These are phyloP conservation scores for Plagodis dolabraria DNA, from an alignment of 2,888 invertebrate species.

Conservation along the genomic window DNA sequence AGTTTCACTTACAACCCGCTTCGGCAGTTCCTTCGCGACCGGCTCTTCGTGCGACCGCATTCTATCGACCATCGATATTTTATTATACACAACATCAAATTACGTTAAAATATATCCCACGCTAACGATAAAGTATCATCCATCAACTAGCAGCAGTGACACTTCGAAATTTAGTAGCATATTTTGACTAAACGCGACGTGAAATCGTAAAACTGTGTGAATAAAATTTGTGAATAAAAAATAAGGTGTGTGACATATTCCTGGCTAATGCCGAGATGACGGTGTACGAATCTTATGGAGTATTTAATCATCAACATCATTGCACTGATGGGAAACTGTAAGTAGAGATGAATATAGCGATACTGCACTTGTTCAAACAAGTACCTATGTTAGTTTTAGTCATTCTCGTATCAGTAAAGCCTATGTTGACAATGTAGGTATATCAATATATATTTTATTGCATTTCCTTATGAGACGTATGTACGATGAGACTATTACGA, in stretches of 20 bases:
- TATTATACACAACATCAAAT: constrained; percentile 40
- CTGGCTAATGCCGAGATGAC: constrained; percentile 74
- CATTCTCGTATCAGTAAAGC: constrained; percentile 16
- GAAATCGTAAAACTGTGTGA: constrained; percentile 44
- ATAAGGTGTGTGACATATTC: constrained; percentile 46
- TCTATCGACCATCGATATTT: constrained; percentile 40
- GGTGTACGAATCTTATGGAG: constrained; percentile 56
- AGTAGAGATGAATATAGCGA: constrained; percentile 45
- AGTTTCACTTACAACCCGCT: constrained; percentile 63
- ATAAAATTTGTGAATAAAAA: constrained; percentile 40
- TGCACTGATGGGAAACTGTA: constrained; percentile 80
- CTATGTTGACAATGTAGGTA: constrained; percentile 5
- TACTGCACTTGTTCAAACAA: constrained; percentile 14
- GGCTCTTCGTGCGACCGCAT: constrained; percentile 61
- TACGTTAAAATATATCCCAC: constrained; percentile 30
- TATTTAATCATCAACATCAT: constrained; percentile 64
- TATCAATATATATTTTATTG: constrained; percentile 25
- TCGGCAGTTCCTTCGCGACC: constrained; percentile 66
- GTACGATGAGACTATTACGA: constrained; percentile 31
- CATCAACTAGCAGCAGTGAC: constrained; percentile 39
- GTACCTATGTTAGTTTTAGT: constrained; percentile 11
- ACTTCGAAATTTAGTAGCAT: constrained; percentile 27
- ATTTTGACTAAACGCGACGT: constrained; percentile 33
- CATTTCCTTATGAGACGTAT: constrained; percentile 26
- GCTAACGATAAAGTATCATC: constrained; percentile 31